Percentiles rank a stretch among this genome's conserved stretches.
Evolutionary conservation across 2,888 invertebrate species (phyloP).

Genomic region (Calephelis perditalis): DNA sequence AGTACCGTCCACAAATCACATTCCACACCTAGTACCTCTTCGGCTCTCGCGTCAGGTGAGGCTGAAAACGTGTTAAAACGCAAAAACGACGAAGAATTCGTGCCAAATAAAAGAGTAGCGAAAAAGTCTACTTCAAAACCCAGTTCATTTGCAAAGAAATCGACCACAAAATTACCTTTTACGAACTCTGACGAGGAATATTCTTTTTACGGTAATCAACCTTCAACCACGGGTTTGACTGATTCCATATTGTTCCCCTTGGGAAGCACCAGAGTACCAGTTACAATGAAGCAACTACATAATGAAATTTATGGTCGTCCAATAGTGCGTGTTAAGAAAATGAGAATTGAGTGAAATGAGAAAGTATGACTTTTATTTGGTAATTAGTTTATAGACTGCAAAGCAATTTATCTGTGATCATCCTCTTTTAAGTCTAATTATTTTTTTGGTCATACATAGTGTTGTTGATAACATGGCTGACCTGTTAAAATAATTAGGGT

Average conservation of each 20-base stretch:
- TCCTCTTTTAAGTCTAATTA: too few species aligned
- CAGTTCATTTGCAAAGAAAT: constrained; percentile 42
- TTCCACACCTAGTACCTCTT: not conserved
- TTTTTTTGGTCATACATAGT: too few species aligned
- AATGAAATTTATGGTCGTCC: constrained; percentile 34
- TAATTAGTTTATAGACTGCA: too few species aligned
- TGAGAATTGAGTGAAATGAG: constrained; percentile 1
- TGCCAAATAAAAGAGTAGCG: constrained; percentile 37
- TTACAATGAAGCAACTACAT: constrained; percentile 63
- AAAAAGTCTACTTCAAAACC: constrained; percentile 74
- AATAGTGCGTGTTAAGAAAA: constrained; percentile 1
- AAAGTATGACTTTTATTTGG: not conserved
- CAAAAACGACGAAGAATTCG: not conserved
- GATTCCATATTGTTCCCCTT: constrained; percentile 71
- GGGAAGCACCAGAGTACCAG: constrained; percentile 62
- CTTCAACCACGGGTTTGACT: constrained; percentile 49
- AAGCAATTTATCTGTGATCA: too few species aligned
- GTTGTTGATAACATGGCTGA: too few species aligned
- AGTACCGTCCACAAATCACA: not conserved
- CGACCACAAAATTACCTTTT: constrained; percentile 52
- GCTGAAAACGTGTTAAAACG: constrained; percentile 15
- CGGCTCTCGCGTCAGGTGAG: not conserved
- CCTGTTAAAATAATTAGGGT: too few species aligned
- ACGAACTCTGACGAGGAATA: constrained; percentile 41
- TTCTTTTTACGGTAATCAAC: constrained; percentile 71